A percentile compares a stretch with the other conserved stretches of the same genome.
Evolutionary conservation across 2,113 vertebrate species (phyloP).

Genomic region (Stigmatopora argus): DNA sequence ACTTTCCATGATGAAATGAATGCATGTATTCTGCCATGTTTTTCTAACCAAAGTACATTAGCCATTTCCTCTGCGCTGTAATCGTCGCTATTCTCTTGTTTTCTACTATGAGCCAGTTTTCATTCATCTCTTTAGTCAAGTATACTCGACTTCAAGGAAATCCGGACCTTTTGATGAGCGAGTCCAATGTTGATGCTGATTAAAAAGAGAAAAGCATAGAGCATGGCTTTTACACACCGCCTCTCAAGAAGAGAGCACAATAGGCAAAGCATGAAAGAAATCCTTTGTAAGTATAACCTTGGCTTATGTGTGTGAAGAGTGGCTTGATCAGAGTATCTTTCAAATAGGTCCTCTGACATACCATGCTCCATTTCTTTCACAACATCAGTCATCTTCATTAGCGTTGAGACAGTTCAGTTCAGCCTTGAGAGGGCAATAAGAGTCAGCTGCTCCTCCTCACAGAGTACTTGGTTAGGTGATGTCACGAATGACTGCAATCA

Average conservation of each 20-base stretch:
- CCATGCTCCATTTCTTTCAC: conserved; percentile 16
- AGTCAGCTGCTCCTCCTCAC: conserved; percentile 23
- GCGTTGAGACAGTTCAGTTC: conserved; percentile 16
- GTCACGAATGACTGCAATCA: conserved; percentile 15
- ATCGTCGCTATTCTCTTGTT: conserved; percentile 39
- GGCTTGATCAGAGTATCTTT: conserved; percentile 29
- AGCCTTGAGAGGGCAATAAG: conserved; percentile 21
- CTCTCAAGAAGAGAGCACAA: not conserved
- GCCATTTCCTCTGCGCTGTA: conserved; percentile 33
- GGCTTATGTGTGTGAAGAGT: conserved; percentile 15
- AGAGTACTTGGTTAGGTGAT: conserved; percentile 14
- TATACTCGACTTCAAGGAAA: conserved; percentile 38
- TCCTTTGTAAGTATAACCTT: conserved; percentile 20
- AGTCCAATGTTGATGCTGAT: conserved; percentile 35
- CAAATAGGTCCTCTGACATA: conserved; percentile 22
- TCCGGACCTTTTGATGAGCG: conserved; percentile 40
- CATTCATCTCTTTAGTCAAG: conserved; percentile 42
- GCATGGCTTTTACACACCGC: conserved; percentile 14
- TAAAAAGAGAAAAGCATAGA: conserved; percentile 34
- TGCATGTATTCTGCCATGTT: not conserved
- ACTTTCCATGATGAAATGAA: conserved; percentile 2
- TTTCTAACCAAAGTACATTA: conserved; percentile 14
- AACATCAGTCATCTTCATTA: conserved; percentile 28
- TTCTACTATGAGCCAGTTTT: conserved; percentile 34
- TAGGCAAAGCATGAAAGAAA: not conserved